Percentiles rank a stretch among this genome's conserved stretches.
phyloP scores from a whole-genome alignment of 2,113 vertebrate genomes.

The Stigmatopora nigra region DNA sequence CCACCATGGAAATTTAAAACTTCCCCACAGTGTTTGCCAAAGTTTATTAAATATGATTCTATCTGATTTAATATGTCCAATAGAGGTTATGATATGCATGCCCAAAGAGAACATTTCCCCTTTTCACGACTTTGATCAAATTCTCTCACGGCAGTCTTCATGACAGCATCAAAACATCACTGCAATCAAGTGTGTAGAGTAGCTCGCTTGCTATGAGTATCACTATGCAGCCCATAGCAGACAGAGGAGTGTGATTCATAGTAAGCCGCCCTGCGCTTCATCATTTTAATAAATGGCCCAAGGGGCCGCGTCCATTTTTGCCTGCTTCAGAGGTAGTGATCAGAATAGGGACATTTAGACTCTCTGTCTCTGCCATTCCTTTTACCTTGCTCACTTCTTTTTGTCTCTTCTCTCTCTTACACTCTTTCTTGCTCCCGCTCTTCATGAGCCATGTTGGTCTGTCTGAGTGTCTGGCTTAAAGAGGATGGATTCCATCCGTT shows the following conservation, averaged over 20 bases:
- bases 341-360: slow-evolving; percentile 54
- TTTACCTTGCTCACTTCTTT: slow-evolving; percentile 45
- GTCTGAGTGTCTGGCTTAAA: slow-evolving; percentile 59
- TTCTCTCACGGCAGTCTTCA: slow-evolving; percentile 13
- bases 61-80: slow-evolving; percentile 29
- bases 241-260: slow-evolving; percentile 61
- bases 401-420: slow-evolving; percentile 23
- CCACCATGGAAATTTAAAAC: slow-evolving; percentile 5
- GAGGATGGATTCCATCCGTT: slow-evolving; percentile 61
- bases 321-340: slow-evolving; percentile 57
- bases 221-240: slow-evolving; percentile 42
- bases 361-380: slow-evolving; percentile 51
- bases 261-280: slow-evolving; percentile 52
- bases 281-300: slow-evolving; percentile 67
- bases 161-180: slow-evolving; percentile 28
- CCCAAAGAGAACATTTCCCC: slow-evolving; percentile 17
- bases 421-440: slow-evolving; percentile 11
- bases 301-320: slow-evolving; percentile 50
- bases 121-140: slow-evolving; percentile 23
- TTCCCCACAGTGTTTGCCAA: slow-evolving; percentile 24
- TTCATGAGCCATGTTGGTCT: slow-evolving; percentile 39
- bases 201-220: slow-evolving; percentile 40
- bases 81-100: slow-evolving; percentile 12
- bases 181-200: slow-evolving; percentile 38
- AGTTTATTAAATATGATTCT: slow-evolving; percentile 27